These are phyloP conservation scores for Zophobas morio DNA, from an alignment of 1,140 invertebrate genomes.

Conservation along the genomic window DNA sequence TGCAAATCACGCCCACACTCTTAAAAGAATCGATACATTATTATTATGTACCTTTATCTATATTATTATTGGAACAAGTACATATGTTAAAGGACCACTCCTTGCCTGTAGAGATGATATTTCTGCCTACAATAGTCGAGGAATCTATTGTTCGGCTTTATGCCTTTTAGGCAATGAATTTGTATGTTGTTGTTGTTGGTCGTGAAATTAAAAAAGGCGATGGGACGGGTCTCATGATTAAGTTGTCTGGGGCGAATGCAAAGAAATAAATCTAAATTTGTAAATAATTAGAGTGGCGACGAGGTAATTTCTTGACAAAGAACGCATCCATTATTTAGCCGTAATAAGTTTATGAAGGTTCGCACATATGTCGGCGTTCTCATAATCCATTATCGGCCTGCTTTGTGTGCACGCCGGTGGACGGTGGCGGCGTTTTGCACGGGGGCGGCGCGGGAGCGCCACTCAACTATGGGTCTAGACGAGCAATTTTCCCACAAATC, in stretches of 20 bases:
- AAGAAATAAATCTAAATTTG: slow-evolving; percentile 48
- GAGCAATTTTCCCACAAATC: too few species aligned
- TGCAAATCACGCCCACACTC: slow-evolving; percentile 57
- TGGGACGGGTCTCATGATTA: slow-evolving; percentile 18
- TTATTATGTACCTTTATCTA: slow-evolving; percentile 59
- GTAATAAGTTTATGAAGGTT: slow-evolving; percentile 41
- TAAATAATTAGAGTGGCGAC: slow-evolving; percentile 45
- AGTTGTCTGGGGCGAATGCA: slow-evolving; percentile 12
- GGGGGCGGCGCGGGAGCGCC: not conserved
- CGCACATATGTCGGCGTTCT: slow-evolving; percentile 51
- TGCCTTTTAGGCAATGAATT: slow-evolving; percentile 43
- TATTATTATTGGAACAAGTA: slow-evolving; percentile 59
- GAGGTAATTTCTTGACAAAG: slow-evolving; percentile 45
- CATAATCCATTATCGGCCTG: slow-evolving; percentile 50
- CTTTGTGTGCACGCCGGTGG: not conserved
- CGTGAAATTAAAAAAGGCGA: slow-evolving; percentile 4
- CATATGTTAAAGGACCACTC: slow-evolving; percentile 58
- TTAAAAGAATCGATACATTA: slow-evolving; percentile 55
- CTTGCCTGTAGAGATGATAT: slow-evolving; percentile 53
- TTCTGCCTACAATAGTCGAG: slow-evolving; percentile 54
- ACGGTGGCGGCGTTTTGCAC: not conserved
- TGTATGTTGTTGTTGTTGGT: slow-evolving; percentile 17
- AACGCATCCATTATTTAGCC: slow-evolving; percentile 48
- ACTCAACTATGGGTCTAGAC: too few species aligned
- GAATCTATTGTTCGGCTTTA: slow-evolving; percentile 54